phyloP scores from a whole-genome alignment of 2,113 vertebrate species.

The Peucedramus taeniatus region DNA sequence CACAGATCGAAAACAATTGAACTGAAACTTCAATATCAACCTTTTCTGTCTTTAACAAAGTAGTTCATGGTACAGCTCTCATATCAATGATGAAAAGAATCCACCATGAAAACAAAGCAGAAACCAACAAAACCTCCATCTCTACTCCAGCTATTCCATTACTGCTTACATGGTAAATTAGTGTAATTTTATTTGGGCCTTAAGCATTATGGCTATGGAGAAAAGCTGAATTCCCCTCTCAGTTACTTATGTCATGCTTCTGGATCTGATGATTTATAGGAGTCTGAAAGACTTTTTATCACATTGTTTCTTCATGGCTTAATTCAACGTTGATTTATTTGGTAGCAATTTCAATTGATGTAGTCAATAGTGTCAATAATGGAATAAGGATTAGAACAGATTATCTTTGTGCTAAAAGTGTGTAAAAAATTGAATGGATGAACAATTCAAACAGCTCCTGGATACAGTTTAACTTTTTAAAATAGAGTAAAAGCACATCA shows the following conservation, averaged over 20 bases:
- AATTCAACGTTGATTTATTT: constrained; percentile 70
- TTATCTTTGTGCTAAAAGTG: constrained; percentile 61
- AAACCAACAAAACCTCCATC: background rate
- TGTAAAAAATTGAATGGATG: constrained; percentile 18
- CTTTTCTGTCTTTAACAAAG: constrained; percentile 76
- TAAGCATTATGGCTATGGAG: constrained; percentile 23
- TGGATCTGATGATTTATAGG: constrained; percentile 60
- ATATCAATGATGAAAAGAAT: background rate
- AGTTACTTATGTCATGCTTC: constrained; percentile 20
- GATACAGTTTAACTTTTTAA: background rate
- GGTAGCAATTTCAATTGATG: constrained; percentile 50
- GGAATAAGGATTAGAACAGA: constrained; percentile 69
- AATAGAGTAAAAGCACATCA: background rate
- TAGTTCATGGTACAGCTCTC: constrained; percentile 18
- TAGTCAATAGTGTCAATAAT: constrained; percentile 66
- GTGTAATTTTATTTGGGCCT: constrained; percentile 43
- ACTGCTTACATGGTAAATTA: constrained; percentile 46
- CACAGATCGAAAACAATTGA: constrained; percentile 81
- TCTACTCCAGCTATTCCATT: background rate
- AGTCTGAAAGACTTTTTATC: constrained; percentile 58
- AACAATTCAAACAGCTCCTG: background rate
- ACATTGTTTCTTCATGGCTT: constrained; percentile 64
- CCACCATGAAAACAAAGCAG: constrained; percentile 12
- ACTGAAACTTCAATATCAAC: constrained; percentile 77
- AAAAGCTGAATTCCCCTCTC: constrained; percentile 47